Conservation (phyloP, 1,140 invertebrate species). For the Solenopsis fugax region DNA sequence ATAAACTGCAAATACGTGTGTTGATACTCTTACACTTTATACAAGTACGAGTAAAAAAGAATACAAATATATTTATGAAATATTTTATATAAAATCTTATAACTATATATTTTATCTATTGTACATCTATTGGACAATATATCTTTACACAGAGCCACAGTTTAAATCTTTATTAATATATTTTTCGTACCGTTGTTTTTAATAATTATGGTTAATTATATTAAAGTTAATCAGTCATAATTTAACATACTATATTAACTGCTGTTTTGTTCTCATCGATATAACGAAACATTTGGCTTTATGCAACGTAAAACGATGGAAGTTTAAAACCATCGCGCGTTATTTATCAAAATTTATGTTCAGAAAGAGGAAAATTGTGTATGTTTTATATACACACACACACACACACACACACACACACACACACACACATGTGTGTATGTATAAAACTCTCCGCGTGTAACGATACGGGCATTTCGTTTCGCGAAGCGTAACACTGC, state of each 20-base stretch:
- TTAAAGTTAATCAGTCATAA: neutral
- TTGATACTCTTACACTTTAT: neutral
- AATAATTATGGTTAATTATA: neutral
- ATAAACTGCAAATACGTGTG: neutral
- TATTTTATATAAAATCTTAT: neutral
- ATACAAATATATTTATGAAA: too few species aligned
- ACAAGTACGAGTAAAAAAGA: too few species aligned
- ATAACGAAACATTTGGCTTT: neutral
- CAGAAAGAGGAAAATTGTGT: constrained; percentile 45
- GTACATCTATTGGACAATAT: too few species aligned
- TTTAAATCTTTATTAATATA: neutral
- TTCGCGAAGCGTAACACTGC: constrained; percentile 23
- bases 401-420: too few species aligned
- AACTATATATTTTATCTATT: neutral
- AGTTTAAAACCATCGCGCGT: neutral
- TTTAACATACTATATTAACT: constrained; percentile 24
- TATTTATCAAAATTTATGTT: constrained; percentile 47
- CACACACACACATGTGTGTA: too few species aligned
- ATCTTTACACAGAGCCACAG: neutral
- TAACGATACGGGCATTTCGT: constrained; percentile 44
- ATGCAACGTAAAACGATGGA: neutral
- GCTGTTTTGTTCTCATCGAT: neutral
- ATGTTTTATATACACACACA: too few species aligned
- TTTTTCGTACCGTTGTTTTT: neutral
- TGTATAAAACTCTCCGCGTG: constrained; percentile 13